Base-by-base conservation (phyloP, 2,888 invertebrate genomes). In the Cryptocheilus praepositus region DNA sequence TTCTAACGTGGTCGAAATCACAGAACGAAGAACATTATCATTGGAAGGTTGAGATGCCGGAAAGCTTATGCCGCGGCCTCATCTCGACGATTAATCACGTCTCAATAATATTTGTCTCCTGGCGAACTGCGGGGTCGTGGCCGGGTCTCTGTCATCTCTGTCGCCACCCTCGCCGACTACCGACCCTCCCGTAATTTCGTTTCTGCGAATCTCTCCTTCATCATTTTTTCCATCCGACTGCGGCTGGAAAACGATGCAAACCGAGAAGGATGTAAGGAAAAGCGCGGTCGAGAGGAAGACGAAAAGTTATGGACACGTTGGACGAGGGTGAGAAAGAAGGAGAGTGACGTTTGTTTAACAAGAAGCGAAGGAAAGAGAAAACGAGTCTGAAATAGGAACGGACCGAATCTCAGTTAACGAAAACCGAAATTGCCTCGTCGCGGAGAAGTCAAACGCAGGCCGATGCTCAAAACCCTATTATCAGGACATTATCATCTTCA, bases 391-490 rank as follows among this genome's bases (percentile, higher is more conserved):
- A 16, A 58, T 58, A 54, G 8, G 49, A n/a, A 11, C 1, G 52
- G 22, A 54, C 74, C 67, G 59, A 77, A 70, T 79, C 70, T 70
- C 55, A 64, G 70, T 67, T 61, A 70, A 75, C n/a, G 73, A 81
- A 70, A 75, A 72, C 74, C 75, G 79, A 82, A 84, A 84, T 84
- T 83, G 81, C 74, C 82, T 83, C 78, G 76, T 81, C 73, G 69
- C 67, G 58, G 71, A 70, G 61, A 75, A 83, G 82, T 83, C 82
- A 81, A 75, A 72, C 70, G 62, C 83, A 85, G 81, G 67, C 70
- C 62, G 73, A 78, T 76, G 67, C 79, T 83, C 75, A 81, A 82
- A 82, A 84, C 70, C 73, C 81, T 76, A 83, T 82, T 81, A 82
- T 78, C 78, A 72, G 65, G 72, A 73, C 74, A 79, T 81, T 81